Evolutionary conservation across 2,113 vertebrate genomes (phyloP).

Genomic region (Sceloporus undulatus): DNA sequence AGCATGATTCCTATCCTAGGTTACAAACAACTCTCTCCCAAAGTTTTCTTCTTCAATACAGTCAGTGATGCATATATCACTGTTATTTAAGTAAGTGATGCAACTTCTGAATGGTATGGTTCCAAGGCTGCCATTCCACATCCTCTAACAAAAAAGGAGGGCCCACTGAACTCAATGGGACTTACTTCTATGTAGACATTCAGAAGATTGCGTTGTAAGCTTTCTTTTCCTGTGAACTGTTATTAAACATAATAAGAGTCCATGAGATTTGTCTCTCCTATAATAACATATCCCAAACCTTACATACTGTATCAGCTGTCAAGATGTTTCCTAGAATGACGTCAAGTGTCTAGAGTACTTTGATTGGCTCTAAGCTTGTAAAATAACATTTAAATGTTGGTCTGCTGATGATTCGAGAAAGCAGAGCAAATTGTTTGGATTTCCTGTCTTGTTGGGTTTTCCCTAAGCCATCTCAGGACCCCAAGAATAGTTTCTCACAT

Average conservation of each 20-base stretch:
- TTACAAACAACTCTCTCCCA: not conserved
- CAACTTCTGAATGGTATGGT: slow-evolving; percentile 47
- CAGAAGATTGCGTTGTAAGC: slow-evolving; percentile 48
- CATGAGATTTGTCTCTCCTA: slow-evolving; percentile 56
- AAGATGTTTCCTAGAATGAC: slow-evolving; percentile 56
- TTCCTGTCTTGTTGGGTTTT: slow-evolving; percentile 43
- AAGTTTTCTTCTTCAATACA: not conserved
- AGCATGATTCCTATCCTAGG: not conserved
- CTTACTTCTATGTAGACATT: not conserved
- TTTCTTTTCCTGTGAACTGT: slow-evolving; percentile 57
- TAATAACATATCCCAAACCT: slow-evolving; percentile 69
- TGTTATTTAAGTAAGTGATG: not conserved
- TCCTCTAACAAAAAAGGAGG: not conserved
- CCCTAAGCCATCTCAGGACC: slow-evolving; percentile 5
- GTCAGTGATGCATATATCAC: not conserved
- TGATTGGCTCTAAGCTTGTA: slow-evolving; percentile 63
- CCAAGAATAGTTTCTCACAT: not conserved
- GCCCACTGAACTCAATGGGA: not conserved
- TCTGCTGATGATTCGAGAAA: slow-evolving; percentile 53
- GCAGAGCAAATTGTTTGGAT: slow-evolving; percentile 61
- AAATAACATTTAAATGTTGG: slow-evolving; percentile 67
- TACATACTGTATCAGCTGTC: slow-evolving; percentile 49
- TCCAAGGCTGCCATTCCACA: not conserved
- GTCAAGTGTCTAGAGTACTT: slow-evolving; percentile 59
- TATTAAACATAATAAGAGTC: slow-evolving; percentile 74